Base-by-base conservation (phyloP, 2,888 invertebrate species). In the Argyresthia goedartella region DNA sequence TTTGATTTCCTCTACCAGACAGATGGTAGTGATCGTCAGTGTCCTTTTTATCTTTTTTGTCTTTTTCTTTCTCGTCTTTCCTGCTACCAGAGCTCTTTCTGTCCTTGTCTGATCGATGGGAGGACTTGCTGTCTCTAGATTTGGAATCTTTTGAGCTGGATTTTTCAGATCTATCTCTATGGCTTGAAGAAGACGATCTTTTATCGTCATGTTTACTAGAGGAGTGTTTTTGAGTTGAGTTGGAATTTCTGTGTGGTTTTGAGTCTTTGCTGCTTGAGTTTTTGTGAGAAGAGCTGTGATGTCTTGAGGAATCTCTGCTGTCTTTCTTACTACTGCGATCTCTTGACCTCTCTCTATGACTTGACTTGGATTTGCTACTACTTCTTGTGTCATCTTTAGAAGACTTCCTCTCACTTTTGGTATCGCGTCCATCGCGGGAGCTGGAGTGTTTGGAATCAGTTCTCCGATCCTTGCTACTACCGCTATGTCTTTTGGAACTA, bases 1-100 rank as follows among this genome's bases (percentile, higher is more conserved):
- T 88, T 51, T 89, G 89, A 44, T 88, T 88, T 10, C 87, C 88
- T 64, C 92, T 91, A 0, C 89, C 88, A 41, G 91, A 90, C 6
- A 90, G 80, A 60, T 90, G 90, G 54, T 90, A 91, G 66, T 94
- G 93, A 71, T 94, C 94, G 65, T 94, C 94, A 53, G 85, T 86
- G 2, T 87, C 77, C 64, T 90, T 89, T 62, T 87, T 88, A 16
- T 74, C 76, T 52, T 85, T 80, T 59, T 86, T 87, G 53, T 84
- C 68, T 56, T 68, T 84, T 4, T 71, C 76, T 67, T 88, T 81
- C 15, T 81, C 79, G 42, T 84, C 81, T 60, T 73, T 85, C 56
- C 70, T 69, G 53, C 67, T 69, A 54, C 66, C 71, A 58, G 66
- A 65, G 35, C 74, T 76, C 53, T 81, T 85, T 63, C 60, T 77